These are phyloP conservation scores for Stigmatopora argus DNA, from an alignment of 2,113 vertebrate genomes.

Conservation along the genomic window DNA sequence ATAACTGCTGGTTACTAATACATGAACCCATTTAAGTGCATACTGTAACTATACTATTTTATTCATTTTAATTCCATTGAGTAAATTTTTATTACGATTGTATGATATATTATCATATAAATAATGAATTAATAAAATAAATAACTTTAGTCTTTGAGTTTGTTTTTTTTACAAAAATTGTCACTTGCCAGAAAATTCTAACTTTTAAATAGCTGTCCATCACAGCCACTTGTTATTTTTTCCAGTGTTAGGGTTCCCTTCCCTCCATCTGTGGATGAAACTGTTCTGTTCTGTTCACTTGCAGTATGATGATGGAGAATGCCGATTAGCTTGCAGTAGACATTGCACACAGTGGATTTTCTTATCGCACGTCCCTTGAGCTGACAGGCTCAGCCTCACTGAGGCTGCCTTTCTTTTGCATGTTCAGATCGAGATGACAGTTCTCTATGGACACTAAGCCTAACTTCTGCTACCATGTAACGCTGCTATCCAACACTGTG, in stretches of 20 bases:
- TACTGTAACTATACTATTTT: too few relatives aligned
- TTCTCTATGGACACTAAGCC: constrained; percentile 17
- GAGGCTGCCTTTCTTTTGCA: constrained; percentile 17
- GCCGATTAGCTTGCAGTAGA: constrained; percentile 22
- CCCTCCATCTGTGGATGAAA: constrained; percentile 8
- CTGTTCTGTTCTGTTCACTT: constrained; percentile 8
- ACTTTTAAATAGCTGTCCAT: too few relatives aligned
- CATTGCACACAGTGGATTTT: constrained; percentile 32
- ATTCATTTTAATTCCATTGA: too few relatives aligned
- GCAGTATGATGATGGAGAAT: constrained; percentile 13
- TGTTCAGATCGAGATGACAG: constrained; percentile 26
- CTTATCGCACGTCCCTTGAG: constrained; percentile 36
- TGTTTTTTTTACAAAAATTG: too few relatives aligned
- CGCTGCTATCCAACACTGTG: constrained; percentile 1
- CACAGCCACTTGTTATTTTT: too few relatives aligned
- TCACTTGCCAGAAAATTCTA: too few relatives aligned
- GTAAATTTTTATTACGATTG: too few relatives aligned
- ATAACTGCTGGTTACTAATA: background rate
- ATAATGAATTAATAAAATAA: too few relatives aligned
- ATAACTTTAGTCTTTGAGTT: too few relatives aligned
- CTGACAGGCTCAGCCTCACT: constrained; percentile 22
- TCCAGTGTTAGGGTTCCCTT: too few relatives aligned
- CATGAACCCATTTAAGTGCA: too few relatives aligned
- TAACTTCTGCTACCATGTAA: constrained; percentile 29
- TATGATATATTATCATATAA: too few relatives aligned